These are phyloP conservation scores for Vombatus ursinus DNA, from an alignment of 2,113 vertebrate genomes.

Conservation along the genomic window DNA sequence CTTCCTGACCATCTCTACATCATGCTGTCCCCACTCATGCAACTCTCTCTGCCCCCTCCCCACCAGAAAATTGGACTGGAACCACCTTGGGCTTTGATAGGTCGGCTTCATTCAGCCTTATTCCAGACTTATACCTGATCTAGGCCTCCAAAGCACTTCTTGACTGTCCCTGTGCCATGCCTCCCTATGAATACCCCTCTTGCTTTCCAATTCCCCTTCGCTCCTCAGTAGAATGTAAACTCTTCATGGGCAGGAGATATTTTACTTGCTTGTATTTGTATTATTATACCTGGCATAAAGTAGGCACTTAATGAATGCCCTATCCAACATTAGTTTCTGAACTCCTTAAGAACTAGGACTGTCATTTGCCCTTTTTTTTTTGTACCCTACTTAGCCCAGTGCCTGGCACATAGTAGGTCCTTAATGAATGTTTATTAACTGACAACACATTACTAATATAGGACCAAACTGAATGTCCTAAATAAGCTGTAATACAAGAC, in stretches of 20 bases:
- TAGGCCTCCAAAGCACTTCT: background rate
- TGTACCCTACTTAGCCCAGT: background rate
- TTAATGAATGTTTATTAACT: background rate
- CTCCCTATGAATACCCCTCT: background rate
- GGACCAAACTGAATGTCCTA: background rate
- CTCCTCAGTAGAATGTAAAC: background rate
- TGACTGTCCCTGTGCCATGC: background rate
- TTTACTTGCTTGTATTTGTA: background rate
- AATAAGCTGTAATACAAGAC: background rate
- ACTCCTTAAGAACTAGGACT: background rate
- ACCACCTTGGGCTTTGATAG: background rate
- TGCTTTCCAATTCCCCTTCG: background rate
- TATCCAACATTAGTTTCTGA: background rate
- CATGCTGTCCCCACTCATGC: background rate
- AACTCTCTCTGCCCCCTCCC: background rate
- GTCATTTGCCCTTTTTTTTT: background rate
- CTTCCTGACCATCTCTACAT: background rate
- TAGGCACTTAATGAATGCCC: background rate
- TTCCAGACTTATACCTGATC: background rate
- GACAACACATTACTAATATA: background rate
- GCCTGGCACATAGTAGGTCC: background rate
- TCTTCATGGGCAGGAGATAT: background rate
- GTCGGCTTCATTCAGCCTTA: background rate
- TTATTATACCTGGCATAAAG: background rate
- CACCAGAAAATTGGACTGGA: background rate